Evolutionary conservation across 2,888 invertebrate genomes (phyloP).

Genomic region (Sylvicola cinctus): DNA sequence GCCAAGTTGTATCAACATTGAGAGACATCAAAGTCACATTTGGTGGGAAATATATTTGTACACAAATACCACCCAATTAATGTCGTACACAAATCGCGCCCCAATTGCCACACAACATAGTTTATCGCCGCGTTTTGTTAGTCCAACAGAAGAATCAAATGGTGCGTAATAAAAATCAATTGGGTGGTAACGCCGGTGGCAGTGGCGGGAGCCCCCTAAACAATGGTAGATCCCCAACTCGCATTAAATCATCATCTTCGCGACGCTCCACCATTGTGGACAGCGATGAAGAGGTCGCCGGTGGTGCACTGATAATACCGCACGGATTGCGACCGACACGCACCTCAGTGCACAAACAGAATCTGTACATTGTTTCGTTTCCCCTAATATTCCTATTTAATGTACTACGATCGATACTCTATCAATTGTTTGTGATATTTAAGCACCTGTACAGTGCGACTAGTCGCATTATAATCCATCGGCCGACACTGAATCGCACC

Average conservation of each 20-base stretch:
- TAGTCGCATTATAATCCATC: constrained; percentile 49
- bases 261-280: constrained; percentile 10
- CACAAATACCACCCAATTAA: no score
- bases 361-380: constrained; percentile 72
- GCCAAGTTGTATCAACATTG: no score
- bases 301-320: constrained; percentile 8
- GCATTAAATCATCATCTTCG: constrained; percentile 16
- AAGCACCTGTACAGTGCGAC: constrained; percentile 69
- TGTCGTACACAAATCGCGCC: no score
- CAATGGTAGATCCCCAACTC: constrained; percentile 16
- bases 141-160: no score
- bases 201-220: constrained; percentile 16
- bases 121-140: no score
- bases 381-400: constrained; percentile 74
- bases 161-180: constrained; percentile 24
- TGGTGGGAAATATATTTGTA: no score
- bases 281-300: constrained; percentile 15
- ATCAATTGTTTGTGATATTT: constrained; percentile 70
- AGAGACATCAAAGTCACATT: no score
- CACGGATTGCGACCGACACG: constrained; percentile 20
- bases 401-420: constrained; percentile 58
- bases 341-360: constrained; percentile 65
- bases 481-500: constrained; percentile 9
- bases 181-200: constrained; percentile 21
- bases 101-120: no score